Evolutionary conservation across 2,888 invertebrate species (phyloP).

Genomic region (Syrista parreyssii): DNA sequence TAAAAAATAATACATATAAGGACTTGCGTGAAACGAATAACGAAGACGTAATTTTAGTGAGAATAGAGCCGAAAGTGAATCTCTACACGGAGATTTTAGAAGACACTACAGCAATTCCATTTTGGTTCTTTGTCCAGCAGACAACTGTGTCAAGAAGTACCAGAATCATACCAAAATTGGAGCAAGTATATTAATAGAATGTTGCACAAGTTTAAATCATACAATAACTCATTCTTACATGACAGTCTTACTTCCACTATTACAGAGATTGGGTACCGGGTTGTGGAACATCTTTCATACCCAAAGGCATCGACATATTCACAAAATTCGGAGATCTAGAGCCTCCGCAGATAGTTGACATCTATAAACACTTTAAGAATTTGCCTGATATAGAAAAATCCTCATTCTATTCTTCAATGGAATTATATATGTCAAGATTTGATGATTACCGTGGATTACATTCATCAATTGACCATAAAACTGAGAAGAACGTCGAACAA

Average conservation of each 20-base stretch:
- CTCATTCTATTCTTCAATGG: background rate
- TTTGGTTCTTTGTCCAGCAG: conserved; percentile 79
- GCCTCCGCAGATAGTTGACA: conserved; percentile 72
- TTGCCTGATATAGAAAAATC: conserved; percentile 32
- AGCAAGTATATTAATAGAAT: conserved; percentile 70
- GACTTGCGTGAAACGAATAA: conserved; percentile 64
- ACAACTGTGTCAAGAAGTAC: conserved; percentile 72
- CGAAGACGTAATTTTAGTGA: conserved; percentile 73
- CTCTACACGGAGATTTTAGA: conserved; percentile 54
- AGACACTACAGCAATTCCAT: conserved; percentile 44
- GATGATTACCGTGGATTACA: background rate
- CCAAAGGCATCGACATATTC: conserved; percentile 74
- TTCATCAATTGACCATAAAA: background rate
- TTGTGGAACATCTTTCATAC: conserved; percentile 76
- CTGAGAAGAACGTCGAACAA: background rate
- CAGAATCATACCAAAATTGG: conserved; percentile 77
- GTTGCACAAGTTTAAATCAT: background rate
- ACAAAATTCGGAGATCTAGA: conserved; percentile 78
- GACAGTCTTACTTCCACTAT: conserved; percentile 26
- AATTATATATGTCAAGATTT: background rate
- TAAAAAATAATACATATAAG: background rate
- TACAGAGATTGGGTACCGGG: conserved; percentile 78
- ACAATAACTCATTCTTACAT: background rate
- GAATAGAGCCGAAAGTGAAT: conserved; percentile 73
- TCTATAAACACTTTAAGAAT: conserved; percentile 71